phyloP scores from a whole-genome alignment of 2,113 vertebrate genomes.

The Irena cyanogastra region DNA sequence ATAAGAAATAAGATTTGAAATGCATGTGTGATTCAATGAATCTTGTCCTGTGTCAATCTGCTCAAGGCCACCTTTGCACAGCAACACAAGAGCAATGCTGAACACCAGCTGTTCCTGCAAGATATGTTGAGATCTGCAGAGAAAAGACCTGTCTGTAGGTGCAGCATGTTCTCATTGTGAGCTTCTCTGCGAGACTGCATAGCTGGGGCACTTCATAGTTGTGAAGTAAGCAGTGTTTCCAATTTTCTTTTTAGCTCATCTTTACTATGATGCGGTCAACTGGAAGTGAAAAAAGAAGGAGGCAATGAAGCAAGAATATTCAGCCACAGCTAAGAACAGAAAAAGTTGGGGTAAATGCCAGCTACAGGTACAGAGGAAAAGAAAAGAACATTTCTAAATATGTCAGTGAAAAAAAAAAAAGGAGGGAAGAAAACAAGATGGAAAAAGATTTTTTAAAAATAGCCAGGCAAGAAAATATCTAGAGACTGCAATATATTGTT shows the following conservation, averaged over 20 bases:
- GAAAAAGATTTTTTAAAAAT: not conserved
- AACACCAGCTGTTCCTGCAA: not conserved
- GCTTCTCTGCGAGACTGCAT: not conserved
- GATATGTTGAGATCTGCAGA: not conserved
- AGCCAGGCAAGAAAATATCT: not conserved
- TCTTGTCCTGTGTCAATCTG: not conserved
- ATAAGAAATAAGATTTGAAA: constrained; percentile 27
- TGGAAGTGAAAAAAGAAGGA: constrained; percentile 41
- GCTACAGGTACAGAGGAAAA: not conserved
- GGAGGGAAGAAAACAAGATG: not conserved
- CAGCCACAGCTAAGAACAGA: not conserved
- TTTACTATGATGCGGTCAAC: constrained; percentile 40
- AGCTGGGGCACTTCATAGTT: not conserved
- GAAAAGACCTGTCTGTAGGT: not conserved
- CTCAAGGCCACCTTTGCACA: not conserved
- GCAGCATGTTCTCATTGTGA: not conserved
- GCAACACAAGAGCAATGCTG: not conserved
- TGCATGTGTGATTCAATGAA: not conserved
- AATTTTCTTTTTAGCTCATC: constrained; percentile 43
- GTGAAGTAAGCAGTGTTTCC: constrained; percentile 22
- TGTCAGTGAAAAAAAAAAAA: not conserved
- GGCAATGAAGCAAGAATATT: constrained; percentile 28
- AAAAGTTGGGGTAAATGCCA: not conserved
- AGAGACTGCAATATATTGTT: not conserved
- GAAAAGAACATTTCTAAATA: not conserved